Conservation (phyloP, 2,113 vertebrate species). For the Brachypteracias leptosomus region DNA sequence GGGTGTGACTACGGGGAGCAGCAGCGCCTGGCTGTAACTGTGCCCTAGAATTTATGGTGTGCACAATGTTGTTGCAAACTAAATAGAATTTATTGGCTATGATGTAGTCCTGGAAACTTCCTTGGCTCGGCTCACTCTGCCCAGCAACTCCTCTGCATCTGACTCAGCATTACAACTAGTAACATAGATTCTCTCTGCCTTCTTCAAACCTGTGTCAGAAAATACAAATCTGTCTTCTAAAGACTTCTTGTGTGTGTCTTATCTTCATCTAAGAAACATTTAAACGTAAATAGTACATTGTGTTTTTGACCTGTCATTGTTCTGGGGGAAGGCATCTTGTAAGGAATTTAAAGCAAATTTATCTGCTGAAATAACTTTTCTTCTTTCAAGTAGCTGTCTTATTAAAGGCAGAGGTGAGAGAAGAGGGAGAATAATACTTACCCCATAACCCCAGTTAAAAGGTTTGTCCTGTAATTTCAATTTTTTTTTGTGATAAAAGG, state of each 20-base stretch:
- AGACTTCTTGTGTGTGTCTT: not conserved
- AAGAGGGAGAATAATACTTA: not conserved
- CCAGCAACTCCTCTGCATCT: not conserved
- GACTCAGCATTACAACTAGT: not conserved
- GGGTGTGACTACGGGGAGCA: rapidly evolving
- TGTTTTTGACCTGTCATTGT: not conserved
- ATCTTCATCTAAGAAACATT: not conserved
- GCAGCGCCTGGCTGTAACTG: not conserved
- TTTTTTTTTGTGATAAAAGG: not conserved
- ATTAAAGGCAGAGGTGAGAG: not conserved
- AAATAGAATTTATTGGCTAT: not conserved
- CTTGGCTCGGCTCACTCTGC: not conserved
- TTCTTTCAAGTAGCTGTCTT: not conserved
- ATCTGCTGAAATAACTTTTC: not conserved
- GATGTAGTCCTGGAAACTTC: not conserved
- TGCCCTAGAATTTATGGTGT: not conserved
- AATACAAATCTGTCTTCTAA: not conserved
- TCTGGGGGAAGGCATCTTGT: not conserved
- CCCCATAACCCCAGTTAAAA: not conserved
- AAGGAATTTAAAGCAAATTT: not conserved
- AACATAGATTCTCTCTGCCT: not conserved
- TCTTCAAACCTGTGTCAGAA: not conserved
- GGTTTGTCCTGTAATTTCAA: not conserved
- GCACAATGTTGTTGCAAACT: not conserved
- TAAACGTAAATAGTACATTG: not conserved